phyloP scores from a whole-genome alignment of 2,113 vertebrate species.

The Pelecanoides urinatrix region DNA sequence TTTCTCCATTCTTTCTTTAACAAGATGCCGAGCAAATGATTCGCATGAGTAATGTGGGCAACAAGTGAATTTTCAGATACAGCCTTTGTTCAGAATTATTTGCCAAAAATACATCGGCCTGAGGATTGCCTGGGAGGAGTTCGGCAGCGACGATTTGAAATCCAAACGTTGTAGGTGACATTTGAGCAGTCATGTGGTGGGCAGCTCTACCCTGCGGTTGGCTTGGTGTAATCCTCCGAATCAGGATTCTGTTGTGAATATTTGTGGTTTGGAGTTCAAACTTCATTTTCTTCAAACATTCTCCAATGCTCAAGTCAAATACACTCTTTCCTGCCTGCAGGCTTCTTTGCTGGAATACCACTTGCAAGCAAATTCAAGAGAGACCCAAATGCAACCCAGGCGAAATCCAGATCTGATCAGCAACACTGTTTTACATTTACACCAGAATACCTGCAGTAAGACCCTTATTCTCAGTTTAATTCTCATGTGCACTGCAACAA shows the following conservation, averaged over 20 bases:
- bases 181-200: background rate
- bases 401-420: background rate
- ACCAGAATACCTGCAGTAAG: background rate
- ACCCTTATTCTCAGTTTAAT: background rate
- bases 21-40: background rate
- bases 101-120: rapidly evolving
- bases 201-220: background rate
- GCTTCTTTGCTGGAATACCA: background rate
- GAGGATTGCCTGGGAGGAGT: background rate
- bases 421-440: background rate
- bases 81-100: background rate
- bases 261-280: constrained; percentile 34
- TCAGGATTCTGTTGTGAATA: background rate
- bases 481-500: background rate
- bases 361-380: background rate
- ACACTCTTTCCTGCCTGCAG: background rate
- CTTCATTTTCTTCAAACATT: constrained; percentile 24
- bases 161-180: background rate
- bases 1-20: background rate
- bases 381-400: background rate
- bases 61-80: background rate
- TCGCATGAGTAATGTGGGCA: rapidly evolving
- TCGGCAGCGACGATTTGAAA: background rate
- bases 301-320: background rate
- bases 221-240: background rate